phyloP scores from a whole-genome alignment of 2,113 vertebrate genomes.

The Brachypodius melanocephalos region DNA sequence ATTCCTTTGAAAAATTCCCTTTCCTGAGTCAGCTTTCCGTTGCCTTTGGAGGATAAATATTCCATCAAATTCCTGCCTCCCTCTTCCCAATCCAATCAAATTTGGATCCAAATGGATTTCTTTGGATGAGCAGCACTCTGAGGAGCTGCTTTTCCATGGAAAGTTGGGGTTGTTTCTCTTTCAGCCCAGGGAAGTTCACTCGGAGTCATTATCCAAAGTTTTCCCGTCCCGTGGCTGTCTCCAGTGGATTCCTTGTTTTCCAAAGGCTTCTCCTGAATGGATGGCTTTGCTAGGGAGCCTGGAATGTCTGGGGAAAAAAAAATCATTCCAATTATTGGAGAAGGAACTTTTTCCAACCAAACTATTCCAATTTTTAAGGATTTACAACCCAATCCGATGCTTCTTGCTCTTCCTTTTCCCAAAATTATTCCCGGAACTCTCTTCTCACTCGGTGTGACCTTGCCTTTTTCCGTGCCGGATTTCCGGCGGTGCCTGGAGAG shows the following conservation, averaged over 20 bases:
- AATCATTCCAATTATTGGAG: no score
- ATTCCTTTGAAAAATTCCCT: not conserved
- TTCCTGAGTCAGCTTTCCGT: not conserved
- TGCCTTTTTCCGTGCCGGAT: not conserved
- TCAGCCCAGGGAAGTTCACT: not conserved
- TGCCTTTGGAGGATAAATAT: not conserved
- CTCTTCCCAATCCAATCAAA: not conserved
- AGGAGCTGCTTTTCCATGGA: not conserved
- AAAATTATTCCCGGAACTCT: not conserved
- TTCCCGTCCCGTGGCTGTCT: not conserved
- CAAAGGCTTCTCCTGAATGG: not conserved
- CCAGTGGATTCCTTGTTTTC: not conserved
- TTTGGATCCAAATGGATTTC: not conserved
- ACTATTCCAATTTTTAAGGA: not conserved
- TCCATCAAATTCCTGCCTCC: not conserved
- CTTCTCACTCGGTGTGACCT: fast-evolving
- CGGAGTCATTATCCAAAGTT: not conserved
- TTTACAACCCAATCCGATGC: not conserved
- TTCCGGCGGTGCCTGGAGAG: not conserved
- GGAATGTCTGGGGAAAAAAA: constrained; percentile 36
- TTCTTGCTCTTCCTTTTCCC: not conserved
- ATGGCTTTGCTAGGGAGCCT: constrained; percentile 2
- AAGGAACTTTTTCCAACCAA: no score
- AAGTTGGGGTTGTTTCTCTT: not conserved
- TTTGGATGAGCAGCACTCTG: not conserved